Base-by-base conservation (phyloP, 2,888 invertebrate genomes). In the Perizoma flavofasciatum region DNA sequence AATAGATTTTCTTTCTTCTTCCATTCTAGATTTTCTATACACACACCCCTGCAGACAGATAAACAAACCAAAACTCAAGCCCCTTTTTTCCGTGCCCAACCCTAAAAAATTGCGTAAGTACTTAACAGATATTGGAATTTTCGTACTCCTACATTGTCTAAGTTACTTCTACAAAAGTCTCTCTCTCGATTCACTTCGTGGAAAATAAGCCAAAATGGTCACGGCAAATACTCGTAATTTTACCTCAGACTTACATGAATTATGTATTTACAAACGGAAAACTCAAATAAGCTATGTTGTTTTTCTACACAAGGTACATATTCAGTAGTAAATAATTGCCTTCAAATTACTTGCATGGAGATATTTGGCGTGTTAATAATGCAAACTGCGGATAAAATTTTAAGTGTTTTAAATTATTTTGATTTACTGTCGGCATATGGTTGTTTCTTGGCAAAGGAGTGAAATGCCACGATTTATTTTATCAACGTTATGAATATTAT, bases 361-460 rank as follows among this genome's bases (percentile, higher is more conserved):
- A 58, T 48, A 61, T 54, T 58, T 62, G 49, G 46, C 50, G 57
- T 58, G 61, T 55, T 52, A 48, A 49, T 60, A 51, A 58, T 50
- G 57, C 35, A 46, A 54, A 57, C 57, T 64, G 57, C 63, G 58
- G 53, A 41, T 41, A 58, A 60, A 61, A 53, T 64, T 56, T 62
- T 51, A 59, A 63, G 49, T 44, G 58, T 55, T 57, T 54, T 43
- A 53, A 22, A 44, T 55, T 55, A 50, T 40, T 58, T 44, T 58
- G 58, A 62, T 62, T 62, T 58, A 62, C 33, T 45, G 45, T 32
- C 39, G 52, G 48, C 8, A 49, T 52, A 52, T 34, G 40, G 33
- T 49, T 49, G 58, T 47, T 50, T 57, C 57, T 58, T 58, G 57
- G 61, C 62, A 62, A 55, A 46, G 55, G 40, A 41, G 33, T 44